Base-by-base conservation (phyloP, 2,888 invertebrate species). In the Mimas tiliae region DNA sequence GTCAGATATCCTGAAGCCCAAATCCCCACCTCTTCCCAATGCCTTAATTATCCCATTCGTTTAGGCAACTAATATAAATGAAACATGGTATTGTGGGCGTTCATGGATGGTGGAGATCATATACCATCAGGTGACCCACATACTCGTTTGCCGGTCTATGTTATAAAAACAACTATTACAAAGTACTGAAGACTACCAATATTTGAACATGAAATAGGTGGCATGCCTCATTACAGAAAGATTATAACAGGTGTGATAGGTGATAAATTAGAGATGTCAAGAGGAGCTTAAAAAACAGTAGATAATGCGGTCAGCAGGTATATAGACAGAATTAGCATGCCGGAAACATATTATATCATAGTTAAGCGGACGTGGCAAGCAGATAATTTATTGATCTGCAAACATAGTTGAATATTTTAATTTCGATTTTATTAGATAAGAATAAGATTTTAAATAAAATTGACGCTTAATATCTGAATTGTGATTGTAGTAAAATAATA, bases 331-430 rank as follows among this genome's bases (percentile, higher is more conserved):
- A 58, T 58, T 58, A 58, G 58, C 21, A 38, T 42, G 58, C 58
- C 58, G 58, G 58, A 58, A 58, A 58, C 21, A 42, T 58, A 42
- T 42, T 58, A 42, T 19, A 58, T 58, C 58, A 38, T 58, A 42
- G 58, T 58, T 58, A 58, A 42, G 11, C 58, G 58, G 52, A 58
- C 42, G 42, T 58, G 58, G 58, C 58, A 19, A 38, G 1, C 12
- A 19, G 19, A 19, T 58, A 38, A 68, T 65, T 50, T 65, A 67
- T 58, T 38, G 55, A 42, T 55, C 19, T 19, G 8, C 38, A 42
- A 58, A 58, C 38, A 12, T 38, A 55, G 11, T 7, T 55, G 55
- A 3, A 34, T 58, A 38, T 42, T 55, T 38, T 58, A 19, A 58
- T 42, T 58, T 6, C 0, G 4, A 1, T 6, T 12, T 19, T 9